Evolutionary conservation across 1,140 invertebrate genomes (phyloP), one percentile per base, ranked within the genome.

Genomic region (Zaprionus gabonicus): DNA sequence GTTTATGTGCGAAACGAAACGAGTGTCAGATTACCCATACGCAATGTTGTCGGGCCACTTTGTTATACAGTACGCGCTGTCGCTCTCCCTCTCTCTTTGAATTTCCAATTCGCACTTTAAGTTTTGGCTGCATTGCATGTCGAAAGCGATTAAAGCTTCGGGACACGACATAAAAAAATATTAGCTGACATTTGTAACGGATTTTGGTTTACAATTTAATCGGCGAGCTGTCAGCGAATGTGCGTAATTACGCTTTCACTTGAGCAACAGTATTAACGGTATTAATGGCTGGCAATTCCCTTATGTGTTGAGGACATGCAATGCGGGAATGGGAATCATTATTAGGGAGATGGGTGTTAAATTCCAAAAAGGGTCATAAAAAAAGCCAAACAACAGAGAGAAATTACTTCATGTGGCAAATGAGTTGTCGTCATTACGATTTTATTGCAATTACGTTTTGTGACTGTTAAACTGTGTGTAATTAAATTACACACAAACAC

Each of bases 1-100:
- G 78, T 81, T 88, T 88, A 79, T 88, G 78, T 80, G 81, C 60
- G 53, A 74, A 70, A 57, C 65, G 55, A 55, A 64, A 76, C 53
- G 51, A 80, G 77, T 87, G 80, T 79, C 57, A 81, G 85, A 90
- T 90, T 88, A 88, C 81, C 81, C 84, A 88, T 87, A 88, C 72
- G 85, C 84, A 84, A 76, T 78, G 81, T 88, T 86, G 82, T 64
- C 71, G 72, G 80, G 80, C 83, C 83, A 86, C 82, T 86, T 86
- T 86, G 82, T 80, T 69, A 73, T 65, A 86, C 82, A 86, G 76
- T 82, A 49, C 17, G 17, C 28, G 17, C 36, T 67, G 17, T 17
- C 38, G 27, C 60, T 76, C 23, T 56, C 28, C 31, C 17, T 10
- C 20, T 23, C 28, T n/a, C 13, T 41, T 27, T 46, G 17, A 34